These are phyloP conservation scores for Empidonax alnorum DNA, from an alignment of 2,113 vertebrate genomes.

Conservation along the genomic window DNA sequence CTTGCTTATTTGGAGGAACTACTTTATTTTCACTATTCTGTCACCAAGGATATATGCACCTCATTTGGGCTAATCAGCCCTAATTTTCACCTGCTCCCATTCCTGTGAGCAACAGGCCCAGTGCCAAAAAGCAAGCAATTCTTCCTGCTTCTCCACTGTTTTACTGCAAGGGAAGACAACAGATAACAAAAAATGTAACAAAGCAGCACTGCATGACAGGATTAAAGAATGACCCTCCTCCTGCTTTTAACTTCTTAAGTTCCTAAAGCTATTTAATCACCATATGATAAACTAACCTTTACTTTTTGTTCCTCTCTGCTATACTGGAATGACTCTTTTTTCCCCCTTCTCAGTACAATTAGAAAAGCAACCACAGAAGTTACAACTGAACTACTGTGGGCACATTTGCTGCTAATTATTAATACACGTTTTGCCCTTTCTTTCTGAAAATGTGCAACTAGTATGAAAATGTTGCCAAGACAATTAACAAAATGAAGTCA, in stretches of 20 bases:
- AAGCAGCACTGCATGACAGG: fast-evolving
- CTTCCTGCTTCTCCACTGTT: not conserved
- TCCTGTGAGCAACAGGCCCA: not conserved
- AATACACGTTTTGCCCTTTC: not conserved
- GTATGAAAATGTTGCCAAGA: not conserved
- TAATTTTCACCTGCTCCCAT: not conserved
- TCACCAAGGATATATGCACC: not conserved
- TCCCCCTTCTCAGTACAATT: not conserved
- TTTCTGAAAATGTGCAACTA: not conserved
- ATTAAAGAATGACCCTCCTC: not conserved
- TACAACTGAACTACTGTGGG: not conserved
- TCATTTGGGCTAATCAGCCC: not conserved
- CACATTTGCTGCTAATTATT: not conserved
- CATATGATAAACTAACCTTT: not conserved
- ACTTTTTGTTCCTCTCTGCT: not conserved
- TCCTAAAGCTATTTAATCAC: not conserved
- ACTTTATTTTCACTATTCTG: not conserved
- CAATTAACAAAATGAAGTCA: not conserved
- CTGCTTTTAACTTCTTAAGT: not conserved
- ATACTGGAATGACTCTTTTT: not conserved
- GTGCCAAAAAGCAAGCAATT: not conserved
- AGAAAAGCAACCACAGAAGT: not conserved
- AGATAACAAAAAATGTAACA: not conserved
- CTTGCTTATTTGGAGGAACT: not conserved
- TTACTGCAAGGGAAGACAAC: not conserved